phyloP scores from a whole-genome alignment of 2,888 invertebrate genomes.

The Orthosia gracilis region DNA sequence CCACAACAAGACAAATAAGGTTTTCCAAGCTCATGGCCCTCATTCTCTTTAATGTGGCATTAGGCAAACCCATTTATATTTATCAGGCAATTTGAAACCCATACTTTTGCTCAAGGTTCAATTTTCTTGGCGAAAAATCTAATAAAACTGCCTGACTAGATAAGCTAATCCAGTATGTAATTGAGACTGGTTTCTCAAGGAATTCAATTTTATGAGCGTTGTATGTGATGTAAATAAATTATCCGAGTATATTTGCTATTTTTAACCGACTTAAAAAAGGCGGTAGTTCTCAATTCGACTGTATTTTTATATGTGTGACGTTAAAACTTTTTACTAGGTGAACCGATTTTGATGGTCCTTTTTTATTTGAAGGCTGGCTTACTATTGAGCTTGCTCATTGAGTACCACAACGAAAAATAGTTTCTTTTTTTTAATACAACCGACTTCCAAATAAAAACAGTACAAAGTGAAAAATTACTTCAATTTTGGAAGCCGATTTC shows the following conservation, averaged over 20 bases:
- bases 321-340: too few species aligned
- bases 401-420: too few species aligned
- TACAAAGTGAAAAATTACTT: too few species aligned
- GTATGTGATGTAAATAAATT: neutral
- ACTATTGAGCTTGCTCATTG: too few species aligned
- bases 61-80: constrained; percentile 33
- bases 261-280: too few species aligned
- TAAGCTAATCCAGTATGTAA: constrained; percentile 11
- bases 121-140: constrained; percentile 9
- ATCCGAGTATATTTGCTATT: neutral
- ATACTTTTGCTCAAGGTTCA: constrained; percentile 15
- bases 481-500: too few species aligned
- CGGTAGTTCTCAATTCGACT: too few species aligned
- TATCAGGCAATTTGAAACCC: constrained; percentile 43
- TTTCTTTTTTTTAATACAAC: too few species aligned
- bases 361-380: too few species aligned
- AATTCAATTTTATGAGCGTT: constrained; percentile 3
- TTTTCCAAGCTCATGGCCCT: neutral
- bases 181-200: neutral
- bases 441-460: too few species aligned
- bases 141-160: constrained; percentile 12
- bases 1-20: constrained; percentile 1
- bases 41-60: neutral
- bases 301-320: too few species aligned
- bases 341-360: too few species aligned